These are phyloP conservation scores for Drosophila birchii DNA, from an alignment of 2,888 invertebrate species.

Conservation along the genomic window DNA sequence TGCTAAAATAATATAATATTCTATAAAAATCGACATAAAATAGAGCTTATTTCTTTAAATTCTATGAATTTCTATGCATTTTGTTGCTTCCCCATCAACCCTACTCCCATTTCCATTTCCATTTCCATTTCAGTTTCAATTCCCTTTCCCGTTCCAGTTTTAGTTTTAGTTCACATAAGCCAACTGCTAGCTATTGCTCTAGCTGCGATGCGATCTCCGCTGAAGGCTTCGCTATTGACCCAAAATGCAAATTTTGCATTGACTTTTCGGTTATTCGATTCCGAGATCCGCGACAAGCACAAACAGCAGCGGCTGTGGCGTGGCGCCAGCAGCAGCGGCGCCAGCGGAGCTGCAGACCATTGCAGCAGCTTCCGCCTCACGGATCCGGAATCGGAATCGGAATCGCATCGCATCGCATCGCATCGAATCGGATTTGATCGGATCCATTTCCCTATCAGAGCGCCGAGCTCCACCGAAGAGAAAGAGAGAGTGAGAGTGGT, in stretches of 20 bases:
- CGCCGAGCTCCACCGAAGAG: conserved; percentile 16
- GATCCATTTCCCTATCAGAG: conserved; percentile 19
- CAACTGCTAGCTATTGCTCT: background rate
- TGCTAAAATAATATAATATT: background rate
- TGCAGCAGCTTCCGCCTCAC: conserved; percentile 11
- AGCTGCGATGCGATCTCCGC: conserved; percentile 12
- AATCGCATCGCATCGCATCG: conserved; percentile 3
- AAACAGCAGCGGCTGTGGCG: background rate
- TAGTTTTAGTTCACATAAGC: background rate
- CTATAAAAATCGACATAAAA: background rate
- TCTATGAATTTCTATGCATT: background rate
- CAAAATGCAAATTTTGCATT: conserved; percentile 77
- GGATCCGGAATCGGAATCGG: conserved; percentile 18
- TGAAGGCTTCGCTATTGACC: conserved; percentile 60
- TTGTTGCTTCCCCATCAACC: background rate
- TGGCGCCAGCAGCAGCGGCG: conserved; percentile 7
- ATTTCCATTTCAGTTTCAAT: background rate
- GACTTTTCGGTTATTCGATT: conserved; percentile 26
- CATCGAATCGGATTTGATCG: background rate
- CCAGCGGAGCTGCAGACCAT: conserved; percentile 27
- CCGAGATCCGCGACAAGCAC: conserved; percentile 27
- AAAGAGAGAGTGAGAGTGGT: conserved; percentile 41
- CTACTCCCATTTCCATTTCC: background rate
- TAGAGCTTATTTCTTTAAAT: background rate
- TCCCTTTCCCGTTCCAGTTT: background rate